A percentile compares a stretch with the other conserved stretches of the same genome.
phyloP scores from a whole-genome alignment of 1,140 invertebrate species.

The Aphis gossypii region DNA sequence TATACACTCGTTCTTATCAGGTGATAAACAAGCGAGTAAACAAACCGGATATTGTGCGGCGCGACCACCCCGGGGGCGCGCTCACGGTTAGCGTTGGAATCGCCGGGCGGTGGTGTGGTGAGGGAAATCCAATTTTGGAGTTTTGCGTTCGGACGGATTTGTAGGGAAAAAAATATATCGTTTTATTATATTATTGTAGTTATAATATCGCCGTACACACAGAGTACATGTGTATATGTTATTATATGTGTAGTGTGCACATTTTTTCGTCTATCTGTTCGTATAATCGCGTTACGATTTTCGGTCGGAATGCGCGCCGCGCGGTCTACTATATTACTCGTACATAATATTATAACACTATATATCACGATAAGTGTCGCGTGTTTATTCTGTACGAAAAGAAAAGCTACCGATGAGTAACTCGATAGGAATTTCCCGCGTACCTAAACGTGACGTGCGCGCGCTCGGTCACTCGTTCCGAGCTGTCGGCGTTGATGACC shows the following conservation, averaged over 20 bases:
- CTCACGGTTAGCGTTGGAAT: background rate
- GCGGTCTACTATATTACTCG: background rate
- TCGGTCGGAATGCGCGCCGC: background rate
- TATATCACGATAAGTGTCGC: background rate
- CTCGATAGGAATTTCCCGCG: constrained; percentile 24
- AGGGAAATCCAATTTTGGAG: constrained; percentile 34
- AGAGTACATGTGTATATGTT: background rate
- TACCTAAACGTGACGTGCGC: background rate
- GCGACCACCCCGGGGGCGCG: constrained; percentile 7
- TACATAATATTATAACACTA: background rate
- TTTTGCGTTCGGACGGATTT: background rate
- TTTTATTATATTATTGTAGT: background rate
- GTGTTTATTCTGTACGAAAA: background rate
- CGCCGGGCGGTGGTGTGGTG: background rate
- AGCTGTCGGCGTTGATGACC: constrained; percentile 22
- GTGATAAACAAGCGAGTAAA: constrained; percentile 56
- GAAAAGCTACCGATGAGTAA: constrained; percentile 51
- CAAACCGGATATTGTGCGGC: constrained; percentile 28
- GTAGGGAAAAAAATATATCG: background rate
- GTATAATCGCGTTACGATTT: background rate
- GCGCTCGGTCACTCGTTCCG: background rate
- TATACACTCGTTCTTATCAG: constrained; percentile 45
- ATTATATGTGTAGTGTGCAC: background rate
- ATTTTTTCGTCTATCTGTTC: background rate
- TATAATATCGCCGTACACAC: background rate